Evolutionary conservation across 2,113 vertebrate genomes (phyloP).

Genomic region (Nycticebus coucang): DNA sequence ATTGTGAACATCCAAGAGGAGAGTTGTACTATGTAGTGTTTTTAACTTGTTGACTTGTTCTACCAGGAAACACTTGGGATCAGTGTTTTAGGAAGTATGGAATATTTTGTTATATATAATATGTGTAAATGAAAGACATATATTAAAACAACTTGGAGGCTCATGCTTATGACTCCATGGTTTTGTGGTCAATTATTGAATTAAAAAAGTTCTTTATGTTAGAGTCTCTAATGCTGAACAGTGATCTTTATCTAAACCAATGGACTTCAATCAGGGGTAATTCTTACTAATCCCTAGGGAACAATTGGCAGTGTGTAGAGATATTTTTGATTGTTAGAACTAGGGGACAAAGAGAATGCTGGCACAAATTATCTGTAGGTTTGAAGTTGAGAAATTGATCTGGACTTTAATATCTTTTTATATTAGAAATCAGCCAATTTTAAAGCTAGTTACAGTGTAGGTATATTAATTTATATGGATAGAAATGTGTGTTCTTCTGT

Average conservation of each 20-base stretch:
- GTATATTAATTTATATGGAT: neutral
- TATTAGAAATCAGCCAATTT: neutral
- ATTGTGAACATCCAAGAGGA: neutral
- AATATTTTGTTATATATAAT: neutral
- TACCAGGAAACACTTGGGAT: neutral
- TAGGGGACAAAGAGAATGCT: neutral
- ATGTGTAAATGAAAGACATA: neutral
- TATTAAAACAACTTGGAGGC: neutral
- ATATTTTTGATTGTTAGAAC: neutral
- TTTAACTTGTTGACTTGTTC: neutral
- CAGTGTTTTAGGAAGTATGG: neutral
- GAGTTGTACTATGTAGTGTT: neutral
- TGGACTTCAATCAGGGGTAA: neutral
- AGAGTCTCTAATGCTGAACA: neutral
- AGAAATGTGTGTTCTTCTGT: neutral
- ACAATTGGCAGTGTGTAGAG: neutral
- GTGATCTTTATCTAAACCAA: neutral
- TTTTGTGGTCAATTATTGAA: neutral
- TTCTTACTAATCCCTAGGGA: neutral
- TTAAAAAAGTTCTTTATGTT: neutral
- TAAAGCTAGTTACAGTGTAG: neutral
- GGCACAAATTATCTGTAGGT: neutral
- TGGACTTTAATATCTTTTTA: neutral
- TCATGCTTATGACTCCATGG: neutral
- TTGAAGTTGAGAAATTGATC: neutral